A percentile compares a stretch with the other conserved stretches of the same genome.
Conservation (phyloP, 2,888 invertebrate species). For the Xylophagus ater region DNA sequence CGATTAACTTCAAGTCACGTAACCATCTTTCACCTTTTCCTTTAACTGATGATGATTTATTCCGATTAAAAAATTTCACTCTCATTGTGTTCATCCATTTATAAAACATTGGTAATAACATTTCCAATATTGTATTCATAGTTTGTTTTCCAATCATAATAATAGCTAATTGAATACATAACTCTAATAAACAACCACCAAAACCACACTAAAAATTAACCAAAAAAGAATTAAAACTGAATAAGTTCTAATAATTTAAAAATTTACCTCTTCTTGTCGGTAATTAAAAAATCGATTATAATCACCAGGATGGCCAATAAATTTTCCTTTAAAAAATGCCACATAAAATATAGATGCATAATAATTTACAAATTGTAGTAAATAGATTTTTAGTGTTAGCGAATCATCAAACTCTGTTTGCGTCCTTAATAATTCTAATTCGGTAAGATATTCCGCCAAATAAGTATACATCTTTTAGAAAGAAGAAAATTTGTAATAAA, state of each 20-base stretch:
- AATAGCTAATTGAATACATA: slow-evolving; percentile 87
- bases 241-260: slow-evolving; percentile 3
- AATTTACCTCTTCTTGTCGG: slow-evolving; percentile 73
- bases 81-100: slow-evolving; percentile 62
- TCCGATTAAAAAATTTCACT: slow-evolving; percentile 40
- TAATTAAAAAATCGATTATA: slow-evolving; percentile 63
- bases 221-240: slow-evolving; percentile 1
- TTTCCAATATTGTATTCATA: slow-evolving; percentile 80
- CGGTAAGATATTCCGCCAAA: slow-evolving; percentile 78
- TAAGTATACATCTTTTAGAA: slow-evolving; percentile 30
- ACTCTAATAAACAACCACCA: slow-evolving; percentile 84
- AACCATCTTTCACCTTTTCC: slow-evolving; percentile 52
- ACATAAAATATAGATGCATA: slow-evolving; percentile 96
- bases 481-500: not conserved
- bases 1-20: slow-evolving; percentile 75
- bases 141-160: slow-evolving; percentile 96
- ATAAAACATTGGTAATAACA: slow-evolving; percentile 67
- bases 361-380: slow-evolving; percentile 92
- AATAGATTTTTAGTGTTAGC: slow-evolving; percentile 84
- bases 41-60: slow-evolving; percentile 36
- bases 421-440: slow-evolving; percentile 75
- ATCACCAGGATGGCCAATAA: slow-evolving; percentile 69
- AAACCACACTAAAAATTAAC: slow-evolving; percentile 61
- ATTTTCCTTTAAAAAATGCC: slow-evolving; percentile 79
- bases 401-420: slow-evolving; percentile 95